Conservation (phyloP, 2,888 invertebrate genomes). For the Pammene aurita region DNA sequence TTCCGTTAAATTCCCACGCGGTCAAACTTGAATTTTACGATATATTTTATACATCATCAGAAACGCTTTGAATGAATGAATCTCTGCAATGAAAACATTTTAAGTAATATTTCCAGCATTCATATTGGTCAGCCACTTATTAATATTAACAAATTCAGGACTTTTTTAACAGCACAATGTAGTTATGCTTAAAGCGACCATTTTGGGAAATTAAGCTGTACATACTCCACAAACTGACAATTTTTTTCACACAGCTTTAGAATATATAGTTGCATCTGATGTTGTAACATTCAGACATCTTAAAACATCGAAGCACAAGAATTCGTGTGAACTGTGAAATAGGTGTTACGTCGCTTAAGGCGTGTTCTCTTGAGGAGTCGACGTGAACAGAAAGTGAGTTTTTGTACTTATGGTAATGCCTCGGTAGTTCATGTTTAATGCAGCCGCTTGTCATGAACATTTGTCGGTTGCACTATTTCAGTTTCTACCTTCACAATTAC, state of each 20-base stretch:
- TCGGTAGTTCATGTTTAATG: conserved; percentile 77
- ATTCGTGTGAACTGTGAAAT: not conserved
- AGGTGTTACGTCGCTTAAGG: conserved; percentile 15
- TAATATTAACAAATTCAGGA: too few relatives aligned
- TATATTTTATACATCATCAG: conserved; percentile 3
- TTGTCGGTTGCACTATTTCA: conserved; percentile 78
- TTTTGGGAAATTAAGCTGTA: too few relatives aligned
- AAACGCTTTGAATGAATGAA: not conserved
- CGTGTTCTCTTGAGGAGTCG: conserved; percentile 11
- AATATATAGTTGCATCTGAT: too few relatives aligned
- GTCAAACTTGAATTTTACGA: conserved; percentile 22
- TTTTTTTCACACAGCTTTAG: too few relatives aligned
- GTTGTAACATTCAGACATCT: too few relatives aligned
- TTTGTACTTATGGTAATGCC: conserved; percentile 68
- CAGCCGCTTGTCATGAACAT: conserved; percentile 78
- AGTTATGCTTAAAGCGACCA: too few relatives aligned
- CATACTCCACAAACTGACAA: not conserved
- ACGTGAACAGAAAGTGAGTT: conserved; percentile 54
- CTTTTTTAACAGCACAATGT: too few relatives aligned
- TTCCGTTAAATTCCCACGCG: conserved; percentile 34
- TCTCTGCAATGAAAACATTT: not conserved
- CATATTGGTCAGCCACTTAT: too few relatives aligned
- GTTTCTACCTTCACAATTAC: conserved; percentile 44
- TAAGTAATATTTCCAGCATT: too few relatives aligned
- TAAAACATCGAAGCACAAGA: not conserved